phyloP scores from a whole-genome alignment of 2,888 invertebrate species.

The Parnassius mnemosyne region DNA sequence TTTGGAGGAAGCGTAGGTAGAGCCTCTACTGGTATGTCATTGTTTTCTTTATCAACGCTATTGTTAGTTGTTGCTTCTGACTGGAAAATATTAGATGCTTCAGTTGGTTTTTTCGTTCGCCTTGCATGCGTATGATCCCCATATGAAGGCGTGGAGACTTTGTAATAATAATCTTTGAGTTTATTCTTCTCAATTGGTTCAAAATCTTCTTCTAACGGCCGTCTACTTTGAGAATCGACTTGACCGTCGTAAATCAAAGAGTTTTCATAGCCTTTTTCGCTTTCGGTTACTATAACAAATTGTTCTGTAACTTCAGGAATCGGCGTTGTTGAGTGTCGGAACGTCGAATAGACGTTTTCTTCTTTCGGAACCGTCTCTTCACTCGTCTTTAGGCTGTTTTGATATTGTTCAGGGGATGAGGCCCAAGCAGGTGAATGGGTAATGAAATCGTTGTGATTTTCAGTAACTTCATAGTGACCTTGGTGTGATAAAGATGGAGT shows the following conservation, averaged over 20 bases:
- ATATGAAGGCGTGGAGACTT: constrained; percentile 65
- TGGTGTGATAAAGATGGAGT: constrained; percentile 40
- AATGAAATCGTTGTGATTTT: constrained; percentile 56
- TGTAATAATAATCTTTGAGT: constrained; percentile 73
- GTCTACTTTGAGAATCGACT: constrained; percentile 71
- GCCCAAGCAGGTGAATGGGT: constrained; percentile 66
- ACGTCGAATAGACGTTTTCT: constrained; percentile 43
- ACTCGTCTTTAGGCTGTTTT: constrained; percentile 46
- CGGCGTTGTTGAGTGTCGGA: constrained; percentile 52
- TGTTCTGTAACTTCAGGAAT: constrained; percentile 61
- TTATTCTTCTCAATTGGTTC: constrained; percentile 71
- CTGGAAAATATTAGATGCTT: constrained; percentile 40
- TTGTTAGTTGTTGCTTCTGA: constrained; percentile 46
- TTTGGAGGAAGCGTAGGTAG: constrained; percentile 75
- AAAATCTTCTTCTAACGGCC: constrained; percentile 70
- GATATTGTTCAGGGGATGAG: constrained; percentile 52
- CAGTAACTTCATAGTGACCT: constrained; percentile 72
- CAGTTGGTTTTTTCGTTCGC: constrained; percentile 66
- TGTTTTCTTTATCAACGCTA: constrained; percentile 44
- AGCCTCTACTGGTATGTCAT: constrained; percentile 51
- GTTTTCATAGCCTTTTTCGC: constrained; percentile 66
- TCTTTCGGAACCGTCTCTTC: constrained; percentile 53
- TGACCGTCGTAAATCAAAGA: constrained; percentile 65
- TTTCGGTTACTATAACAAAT: constrained; percentile 68
- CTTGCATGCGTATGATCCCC: constrained; percentile 55